A percentile compares a stretch with the other conserved stretches of the same genome.
Evolutionary conservation across 1,140 invertebrate genomes (phyloP).

Genomic region (Akabosia matsudoensis): DNA sequence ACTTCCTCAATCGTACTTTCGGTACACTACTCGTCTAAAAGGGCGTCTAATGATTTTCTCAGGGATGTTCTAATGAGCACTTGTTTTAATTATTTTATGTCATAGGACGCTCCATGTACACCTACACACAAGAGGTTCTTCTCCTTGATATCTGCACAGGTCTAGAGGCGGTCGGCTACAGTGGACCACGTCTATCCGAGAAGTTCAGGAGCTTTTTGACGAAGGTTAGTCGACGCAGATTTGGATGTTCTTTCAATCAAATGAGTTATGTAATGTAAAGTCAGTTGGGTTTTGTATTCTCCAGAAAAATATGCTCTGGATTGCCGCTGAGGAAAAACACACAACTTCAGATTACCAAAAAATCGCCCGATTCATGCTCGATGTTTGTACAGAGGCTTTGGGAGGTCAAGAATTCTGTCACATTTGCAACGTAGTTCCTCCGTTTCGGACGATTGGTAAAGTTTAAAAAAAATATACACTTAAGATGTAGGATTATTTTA

Average conservation of each 20-base stretch:
- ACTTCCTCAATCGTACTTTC: not conserved
- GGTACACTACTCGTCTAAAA: not conserved
- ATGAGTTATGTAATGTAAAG: not conserved
- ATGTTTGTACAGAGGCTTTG: not conserved
- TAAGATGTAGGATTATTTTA: not conserved
- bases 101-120: slow-evolving; percentile 6
- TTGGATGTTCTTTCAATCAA: not conserved
- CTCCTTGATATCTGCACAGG: not conserved
- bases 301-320: slow-evolving; percentile 19
- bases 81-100: not conserved
- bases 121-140: not conserved
- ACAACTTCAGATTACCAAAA: slow-evolving; percentile 1
- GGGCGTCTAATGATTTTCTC: no score
- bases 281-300: not conserved
- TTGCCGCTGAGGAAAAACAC: not conserved
- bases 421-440: not conserved
- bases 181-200: not conserved
- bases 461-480: not conserved
- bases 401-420: slow-evolving; percentile 11
- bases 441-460: slow-evolving; percentile 1
- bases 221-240: not conserved
- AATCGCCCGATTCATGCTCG: not conserved
- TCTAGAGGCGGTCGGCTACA: not conserved
- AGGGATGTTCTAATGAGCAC: no score
- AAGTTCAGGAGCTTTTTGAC: slow-evolving; percentile 1